Percentiles rank a stretch among this genome's conserved stretches.
Conservation (phyloP, 2,797 vertebrate species). For the Heterohyrax brucei region DNA sequence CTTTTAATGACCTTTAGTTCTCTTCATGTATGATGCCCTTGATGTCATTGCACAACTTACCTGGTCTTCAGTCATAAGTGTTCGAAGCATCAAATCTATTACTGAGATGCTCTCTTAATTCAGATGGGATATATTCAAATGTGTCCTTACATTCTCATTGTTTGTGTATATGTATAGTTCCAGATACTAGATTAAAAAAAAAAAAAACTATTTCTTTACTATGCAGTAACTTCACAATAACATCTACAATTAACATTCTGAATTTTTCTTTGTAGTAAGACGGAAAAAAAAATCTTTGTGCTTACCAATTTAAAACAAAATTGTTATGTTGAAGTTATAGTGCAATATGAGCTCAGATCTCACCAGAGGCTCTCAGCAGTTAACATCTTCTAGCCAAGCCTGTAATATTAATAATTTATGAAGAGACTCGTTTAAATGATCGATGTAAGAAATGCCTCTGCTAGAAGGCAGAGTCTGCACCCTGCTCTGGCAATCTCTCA, state of each 20-base stretch:
- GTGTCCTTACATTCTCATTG: background rate
- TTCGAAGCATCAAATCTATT: background rate
- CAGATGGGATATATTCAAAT: background rate
- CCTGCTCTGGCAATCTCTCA: background rate
- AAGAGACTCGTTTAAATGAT: constrained; percentile 76
- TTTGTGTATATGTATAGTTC: background rate
- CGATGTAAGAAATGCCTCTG: constrained; percentile 64
- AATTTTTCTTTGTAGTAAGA: constrained; percentile 54
- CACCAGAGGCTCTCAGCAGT: constrained; percentile 74
- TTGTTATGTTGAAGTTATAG: constrained; percentile 58
- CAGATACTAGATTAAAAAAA: constrained; percentile 56
- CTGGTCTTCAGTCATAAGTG: background rate
- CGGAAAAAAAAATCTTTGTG: background rate
- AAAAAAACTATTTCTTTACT: constrained; percentile 56
- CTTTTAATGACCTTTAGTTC: background rate
- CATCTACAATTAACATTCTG: constrained; percentile 45
- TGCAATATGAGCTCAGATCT: constrained; percentile 48
- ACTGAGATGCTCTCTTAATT: background rate
- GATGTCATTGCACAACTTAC: background rate
- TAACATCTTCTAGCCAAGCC: constrained; percentile 74
- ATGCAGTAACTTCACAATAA: constrained; percentile 41
- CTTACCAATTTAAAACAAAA: constrained; percentile 71
- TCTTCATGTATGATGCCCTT: background rate
- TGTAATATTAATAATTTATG: constrained; percentile 81
- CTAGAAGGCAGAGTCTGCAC: constrained; percentile 14